Percentiles rank a stretch among this genome's conserved stretches.
Evolutionary conservation across 2,888 invertebrate genomes (phyloP).

Genomic region (Oeneis ivallda): DNA sequence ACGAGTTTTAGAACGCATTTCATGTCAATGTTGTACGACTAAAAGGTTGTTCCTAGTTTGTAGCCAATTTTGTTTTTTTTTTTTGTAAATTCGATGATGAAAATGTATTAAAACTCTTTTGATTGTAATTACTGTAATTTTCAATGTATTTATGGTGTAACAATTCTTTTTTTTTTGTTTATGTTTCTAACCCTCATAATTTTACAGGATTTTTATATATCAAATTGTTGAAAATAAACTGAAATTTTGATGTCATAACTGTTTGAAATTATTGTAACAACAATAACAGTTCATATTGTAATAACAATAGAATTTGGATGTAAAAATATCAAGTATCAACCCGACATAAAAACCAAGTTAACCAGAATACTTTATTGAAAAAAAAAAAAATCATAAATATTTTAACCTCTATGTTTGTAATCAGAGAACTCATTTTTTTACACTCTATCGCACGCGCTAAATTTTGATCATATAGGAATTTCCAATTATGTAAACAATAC

Average conservation of each 20-base stretch:
- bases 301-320: not conserved
- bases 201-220: not conserved
- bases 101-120: not conserved
- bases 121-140: slow-evolving; percentile 6
- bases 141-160: not conserved
- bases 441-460: slow-evolving; percentile 34
- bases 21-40: not conserved
- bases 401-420: slow-evolving; percentile 22
- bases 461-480: not conserved
- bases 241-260: not conserved
- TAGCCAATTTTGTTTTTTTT: not conserved
- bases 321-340: not conserved
- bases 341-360: too few species aligned
- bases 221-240: not conserved
- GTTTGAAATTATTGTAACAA: not conserved
- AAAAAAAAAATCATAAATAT: slow-evolving; percentile 21
- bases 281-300: not conserved
- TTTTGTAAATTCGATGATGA: not conserved
- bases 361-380: slow-evolving; percentile 5
- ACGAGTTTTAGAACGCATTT: not conserved
- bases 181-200: not conserved
- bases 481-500: slow-evolving; percentile 8
- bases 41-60: too few species aligned
- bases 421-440: slow-evolving; percentile 25
- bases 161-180: not conserved